A percentile compares a stretch with the other conserved stretches of the same genome.
phyloP scores from a whole-genome alignment of 2,888 invertebrate species.

The Pandemis heparana region DNA sequence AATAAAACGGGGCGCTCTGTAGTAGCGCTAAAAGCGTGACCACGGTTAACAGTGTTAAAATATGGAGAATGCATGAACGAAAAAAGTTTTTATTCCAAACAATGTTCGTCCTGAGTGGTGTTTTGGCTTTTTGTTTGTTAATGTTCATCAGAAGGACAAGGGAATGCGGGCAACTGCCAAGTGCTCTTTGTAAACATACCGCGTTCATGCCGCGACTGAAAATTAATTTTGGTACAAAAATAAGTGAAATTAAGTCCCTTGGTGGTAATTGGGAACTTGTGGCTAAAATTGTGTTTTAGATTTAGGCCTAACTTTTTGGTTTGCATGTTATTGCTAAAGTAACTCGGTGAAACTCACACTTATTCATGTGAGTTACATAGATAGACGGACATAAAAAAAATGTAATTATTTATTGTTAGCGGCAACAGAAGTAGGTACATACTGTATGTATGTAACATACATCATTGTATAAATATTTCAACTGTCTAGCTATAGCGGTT shows the following conservation, averaged over 20 bases:
- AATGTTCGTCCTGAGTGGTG: constrained; percentile 54
- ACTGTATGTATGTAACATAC: no score
- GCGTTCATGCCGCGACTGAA: constrained; percentile 3
- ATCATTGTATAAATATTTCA: no score
- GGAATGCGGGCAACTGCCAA: constrained; percentile 51
- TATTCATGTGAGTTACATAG: no score
- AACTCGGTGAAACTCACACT: no score
- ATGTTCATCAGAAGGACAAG: constrained; percentile 64
- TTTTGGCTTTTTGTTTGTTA: constrained; percentile 69
- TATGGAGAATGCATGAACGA: constrained; percentile 51
- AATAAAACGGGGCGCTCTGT: background rate
- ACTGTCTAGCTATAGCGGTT: no score
- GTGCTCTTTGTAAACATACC: constrained; percentile 56
- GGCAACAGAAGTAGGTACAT: no score
- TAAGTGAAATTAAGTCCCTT: constrained; percentile 19
- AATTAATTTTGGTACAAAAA: constrained; percentile 12
- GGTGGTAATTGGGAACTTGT: background rate
- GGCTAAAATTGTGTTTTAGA: background rate
- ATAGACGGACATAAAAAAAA: no score
- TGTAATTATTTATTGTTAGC: no score
- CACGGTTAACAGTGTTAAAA: constrained; percentile 13
- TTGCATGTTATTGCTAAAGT: background rate
- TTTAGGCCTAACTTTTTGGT: background rate
- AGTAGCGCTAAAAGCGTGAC: constrained; percentile 7
- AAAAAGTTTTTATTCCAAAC: constrained; percentile 64